Conservation (phyloP, 2,113 vertebrate genomes). For the Pica pica region DNA sequence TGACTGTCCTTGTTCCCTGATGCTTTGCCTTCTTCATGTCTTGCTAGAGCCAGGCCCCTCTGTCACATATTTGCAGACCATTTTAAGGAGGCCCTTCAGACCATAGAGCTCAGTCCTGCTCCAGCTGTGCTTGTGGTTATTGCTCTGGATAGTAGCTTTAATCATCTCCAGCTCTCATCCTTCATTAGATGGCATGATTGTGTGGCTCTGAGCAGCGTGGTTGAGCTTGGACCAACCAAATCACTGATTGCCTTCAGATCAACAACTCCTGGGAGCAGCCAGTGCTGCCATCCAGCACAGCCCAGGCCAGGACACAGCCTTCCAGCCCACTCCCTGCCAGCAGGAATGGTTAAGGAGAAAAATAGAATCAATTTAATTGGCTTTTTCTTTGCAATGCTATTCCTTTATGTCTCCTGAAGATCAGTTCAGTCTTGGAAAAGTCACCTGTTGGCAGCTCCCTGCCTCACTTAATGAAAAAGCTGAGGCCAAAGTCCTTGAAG, state of each 20-base stretch:
- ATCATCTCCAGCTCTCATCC: background rate
- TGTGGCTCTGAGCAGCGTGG: background rate
- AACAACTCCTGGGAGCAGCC: background rate
- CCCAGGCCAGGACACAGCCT: background rate
- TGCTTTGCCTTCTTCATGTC: background rate
- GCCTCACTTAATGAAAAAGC: background rate
- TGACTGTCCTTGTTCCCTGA: background rate
- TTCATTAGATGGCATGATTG: background rate
- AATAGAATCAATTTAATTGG: background rate
- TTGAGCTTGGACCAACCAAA: background rate
- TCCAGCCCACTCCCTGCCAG: background rate
- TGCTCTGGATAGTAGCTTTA: background rate
- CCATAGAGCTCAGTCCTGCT: background rate
- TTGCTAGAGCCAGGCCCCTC: background rate
- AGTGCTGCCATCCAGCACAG: accelerated
- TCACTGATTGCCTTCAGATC: background rate
- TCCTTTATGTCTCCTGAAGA: background rate
- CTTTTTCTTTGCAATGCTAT: background rate
- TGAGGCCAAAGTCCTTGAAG: background rate
- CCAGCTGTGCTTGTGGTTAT: background rate
- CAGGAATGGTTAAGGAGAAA: background rate
- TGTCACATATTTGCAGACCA: background rate
- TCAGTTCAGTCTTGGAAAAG: background rate
- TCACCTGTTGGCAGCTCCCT: background rate
- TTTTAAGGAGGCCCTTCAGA: background rate